Conservation (phyloP, 2,888 invertebrate species). For the Neoitamus cyanurus region DNA sequence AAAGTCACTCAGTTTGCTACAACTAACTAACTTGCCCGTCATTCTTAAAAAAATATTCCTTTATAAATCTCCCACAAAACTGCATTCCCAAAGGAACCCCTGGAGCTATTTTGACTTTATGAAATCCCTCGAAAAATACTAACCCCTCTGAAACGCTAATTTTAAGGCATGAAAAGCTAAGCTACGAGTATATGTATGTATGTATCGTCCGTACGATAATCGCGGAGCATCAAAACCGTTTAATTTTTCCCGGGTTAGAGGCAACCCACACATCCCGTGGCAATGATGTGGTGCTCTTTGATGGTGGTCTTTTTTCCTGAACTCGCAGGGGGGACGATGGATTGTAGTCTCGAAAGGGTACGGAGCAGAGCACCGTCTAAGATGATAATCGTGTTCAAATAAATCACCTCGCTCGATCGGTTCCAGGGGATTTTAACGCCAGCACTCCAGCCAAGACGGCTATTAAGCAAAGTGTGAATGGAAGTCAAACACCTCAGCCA, state of each 20-base stretch:
- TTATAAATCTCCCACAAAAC: neutral
- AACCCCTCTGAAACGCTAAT: neutral
- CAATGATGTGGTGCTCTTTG: neutral
- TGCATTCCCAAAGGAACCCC: neutral
- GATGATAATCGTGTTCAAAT: conserved; percentile 45
- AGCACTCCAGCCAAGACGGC: conserved; percentile 22
- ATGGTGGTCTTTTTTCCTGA: conserved; percentile 10
- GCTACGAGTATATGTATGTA: no score
- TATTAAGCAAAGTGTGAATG: conserved; percentile 36
- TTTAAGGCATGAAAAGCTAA: neutral
- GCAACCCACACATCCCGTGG: neutral
- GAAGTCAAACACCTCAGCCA: conserved; percentile 30
- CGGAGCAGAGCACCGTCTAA: conserved; percentile 7
- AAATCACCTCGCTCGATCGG: conserved; percentile 32
- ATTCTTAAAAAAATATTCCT: neutral
- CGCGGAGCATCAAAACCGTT: neutral
- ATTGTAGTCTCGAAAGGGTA: neutral
- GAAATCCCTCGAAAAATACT: neutral
- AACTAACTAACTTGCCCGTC: neutral
- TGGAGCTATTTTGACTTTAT: neutral
- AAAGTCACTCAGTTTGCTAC: no score
- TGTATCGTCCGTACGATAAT: neutral
- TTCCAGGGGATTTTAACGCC: conserved; percentile 37
- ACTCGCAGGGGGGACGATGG: neutral
- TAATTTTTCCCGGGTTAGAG: neutral